These are phyloP conservation scores for Melanotus villosus DNA, from an alignment of 2,888 invertebrate genomes.

Conservation along the genomic window DNA sequence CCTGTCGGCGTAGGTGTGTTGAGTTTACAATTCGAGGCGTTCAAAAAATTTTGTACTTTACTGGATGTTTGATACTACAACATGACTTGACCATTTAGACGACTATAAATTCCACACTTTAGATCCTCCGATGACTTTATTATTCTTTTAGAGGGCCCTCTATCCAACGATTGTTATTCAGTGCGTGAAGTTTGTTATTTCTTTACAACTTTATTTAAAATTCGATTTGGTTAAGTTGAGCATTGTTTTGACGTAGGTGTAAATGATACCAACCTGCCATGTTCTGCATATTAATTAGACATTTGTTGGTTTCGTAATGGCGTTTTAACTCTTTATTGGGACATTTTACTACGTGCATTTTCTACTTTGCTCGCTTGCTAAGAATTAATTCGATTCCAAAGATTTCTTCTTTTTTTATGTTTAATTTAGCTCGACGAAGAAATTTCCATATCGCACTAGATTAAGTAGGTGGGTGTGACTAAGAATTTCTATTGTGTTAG, in stretches of 20 bases:
- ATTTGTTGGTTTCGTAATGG: conserved; percentile 36
- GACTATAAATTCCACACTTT: conserved; percentile 56
- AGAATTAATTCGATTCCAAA: conserved; percentile 26
- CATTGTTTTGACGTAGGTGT: conserved; percentile 53
- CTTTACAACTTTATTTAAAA: conserved; percentile 55
- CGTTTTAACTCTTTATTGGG: conserved; percentile 43
- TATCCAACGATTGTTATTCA: conserved; percentile 48
- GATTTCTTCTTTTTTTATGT: conserved; percentile 25
- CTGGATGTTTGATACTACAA: conserved; percentile 49
- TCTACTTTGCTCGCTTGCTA: conserved; percentile 21
- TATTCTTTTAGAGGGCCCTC: conserved; percentile 50
- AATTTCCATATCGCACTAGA: conserved; percentile 50
- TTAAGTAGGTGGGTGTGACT: conserved; percentile 52
- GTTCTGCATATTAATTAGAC: conserved; percentile 52
- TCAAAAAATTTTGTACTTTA: conserved; percentile 49
- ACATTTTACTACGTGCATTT: conserved; percentile 34
- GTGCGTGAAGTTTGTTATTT: conserved; percentile 43
- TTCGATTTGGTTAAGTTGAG: conserved; percentile 51
- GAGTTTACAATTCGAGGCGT: conserved; percentile 15
- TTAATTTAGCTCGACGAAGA: conserved; percentile 45
- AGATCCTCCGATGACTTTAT: conserved; percentile 57
- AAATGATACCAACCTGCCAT: conserved; percentile 46
- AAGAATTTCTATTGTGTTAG: conserved; percentile 56
- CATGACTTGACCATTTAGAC: conserved; percentile 56
- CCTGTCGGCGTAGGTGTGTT: conserved; percentile 40